Percentiles rank a stretch among this genome's conserved stretches.
Conservation (phyloP, 2,113 vertebrate genomes). For the Megaleporinus macrocephalus region DNA sequence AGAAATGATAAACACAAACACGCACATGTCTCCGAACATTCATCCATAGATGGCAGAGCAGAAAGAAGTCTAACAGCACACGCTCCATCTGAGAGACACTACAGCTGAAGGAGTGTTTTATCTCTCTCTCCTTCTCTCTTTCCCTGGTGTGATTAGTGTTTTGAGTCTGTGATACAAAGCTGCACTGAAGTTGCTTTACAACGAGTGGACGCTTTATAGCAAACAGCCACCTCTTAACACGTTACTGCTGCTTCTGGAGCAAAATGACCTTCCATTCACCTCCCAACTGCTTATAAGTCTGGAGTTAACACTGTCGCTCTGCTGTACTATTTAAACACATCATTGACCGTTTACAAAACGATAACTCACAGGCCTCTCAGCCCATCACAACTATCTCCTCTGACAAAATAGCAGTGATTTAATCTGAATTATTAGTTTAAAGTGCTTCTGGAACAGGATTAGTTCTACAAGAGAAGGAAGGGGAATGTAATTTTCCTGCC, state of each 20-base stretch:
- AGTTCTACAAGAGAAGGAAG: too few species aligned
- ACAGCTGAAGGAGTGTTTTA: not conserved
- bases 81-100: not conserved
- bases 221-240: not conserved
- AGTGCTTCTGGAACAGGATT: too few species aligned
- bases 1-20: not conserved
- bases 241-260: not conserved
- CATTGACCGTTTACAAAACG: too few species aligned
- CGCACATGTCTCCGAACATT: not conserved
- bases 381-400: too few species aligned
- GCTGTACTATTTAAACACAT: too few species aligned
- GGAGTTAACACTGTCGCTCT: too few species aligned
- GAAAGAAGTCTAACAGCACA: not conserved
- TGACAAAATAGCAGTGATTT: too few species aligned
- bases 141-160: not conserved
- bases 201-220: not conserved
- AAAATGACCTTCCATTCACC: not conserved
- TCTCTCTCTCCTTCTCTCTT: not conserved
- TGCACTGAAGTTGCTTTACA: not conserved
- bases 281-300: not conserved
- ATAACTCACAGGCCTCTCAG: too few species aligned
- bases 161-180: not conserved
- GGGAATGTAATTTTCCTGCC: too few species aligned
- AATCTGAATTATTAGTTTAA: too few species aligned
- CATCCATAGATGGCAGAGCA: not conserved